Conservation (phyloP, 2,797 vertebrate species). For the Hyperoplus immaculatus region DNA sequence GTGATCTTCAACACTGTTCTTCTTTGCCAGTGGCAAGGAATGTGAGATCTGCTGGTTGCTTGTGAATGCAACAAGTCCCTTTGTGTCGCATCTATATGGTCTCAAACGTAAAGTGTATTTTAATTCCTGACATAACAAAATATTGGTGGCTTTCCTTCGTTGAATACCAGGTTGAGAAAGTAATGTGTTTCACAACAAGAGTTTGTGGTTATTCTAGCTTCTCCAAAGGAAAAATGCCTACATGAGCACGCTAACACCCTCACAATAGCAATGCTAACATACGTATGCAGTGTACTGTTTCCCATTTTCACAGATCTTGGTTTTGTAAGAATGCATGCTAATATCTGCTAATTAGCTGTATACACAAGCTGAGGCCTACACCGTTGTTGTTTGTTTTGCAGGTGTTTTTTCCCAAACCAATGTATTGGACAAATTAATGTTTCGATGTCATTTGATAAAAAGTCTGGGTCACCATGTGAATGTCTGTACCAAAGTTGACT, state of each 20-base stretch:
- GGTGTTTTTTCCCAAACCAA: background rate
- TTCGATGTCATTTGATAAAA: too few species aligned
- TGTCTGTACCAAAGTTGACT: background rate
- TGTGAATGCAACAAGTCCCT: constrained; percentile 17
- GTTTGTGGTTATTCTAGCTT: background rate
- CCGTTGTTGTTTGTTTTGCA: background rate
- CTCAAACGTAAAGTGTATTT: background rate
- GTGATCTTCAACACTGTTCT: constrained; percentile 36
- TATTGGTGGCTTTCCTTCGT: background rate
- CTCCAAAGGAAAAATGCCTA: background rate
- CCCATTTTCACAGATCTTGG: background rate
- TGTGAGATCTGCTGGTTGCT: constrained; percentile 23
- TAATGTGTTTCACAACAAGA: background rate
- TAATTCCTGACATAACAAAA: background rate
- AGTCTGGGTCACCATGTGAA: background rate
- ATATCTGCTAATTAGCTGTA: background rate
- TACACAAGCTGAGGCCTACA: background rate
- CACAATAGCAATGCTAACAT: background rate
- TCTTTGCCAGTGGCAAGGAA: constrained; percentile 49
- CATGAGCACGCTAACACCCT: background rate
- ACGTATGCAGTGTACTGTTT: background rate
- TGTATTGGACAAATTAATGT: background rate
- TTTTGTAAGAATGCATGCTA: too few species aligned
- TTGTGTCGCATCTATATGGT: background rate
- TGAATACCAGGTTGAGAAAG: background rate